Percentiles rank a stretch among this genome's conserved stretches.
Conservation (phyloP, 2,888 invertebrate genomes). For the Tinea trinotella region DNA sequence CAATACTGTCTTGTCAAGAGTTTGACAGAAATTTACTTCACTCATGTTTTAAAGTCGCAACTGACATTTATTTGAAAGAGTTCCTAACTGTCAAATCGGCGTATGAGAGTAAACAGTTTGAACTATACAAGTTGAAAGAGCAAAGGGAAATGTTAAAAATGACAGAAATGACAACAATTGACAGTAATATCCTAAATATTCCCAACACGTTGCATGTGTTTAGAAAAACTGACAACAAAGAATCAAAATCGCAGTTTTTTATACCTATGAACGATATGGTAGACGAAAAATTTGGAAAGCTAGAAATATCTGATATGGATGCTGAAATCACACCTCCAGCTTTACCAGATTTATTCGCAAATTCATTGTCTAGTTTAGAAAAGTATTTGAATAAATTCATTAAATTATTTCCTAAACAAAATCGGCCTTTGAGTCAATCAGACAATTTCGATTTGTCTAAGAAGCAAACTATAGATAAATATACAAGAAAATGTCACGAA, state of each 20-base stretch:
- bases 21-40: conserved; percentile 66
- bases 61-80: conserved; percentile 58
- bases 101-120: conserved; percentile 49
- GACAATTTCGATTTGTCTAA: conserved; percentile 55
- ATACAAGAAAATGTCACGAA: conserved; percentile 61
- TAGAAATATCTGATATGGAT: conserved; percentile 52
- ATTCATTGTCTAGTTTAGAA: conserved; percentile 42
- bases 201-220: conserved; percentile 56
- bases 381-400: conserved; percentile 52
- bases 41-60: conserved; percentile 62
- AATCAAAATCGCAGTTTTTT: conserved; percentile 64
- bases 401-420: conserved; percentile 59
- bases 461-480: conserved; percentile 60
- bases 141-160: conserved; percentile 37
- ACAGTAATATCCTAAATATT: conserved; percentile 57
- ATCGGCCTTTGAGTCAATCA: conserved; percentile 59
- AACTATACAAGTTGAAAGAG: conserved; percentile 42
- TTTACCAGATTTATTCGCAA: conserved; percentile 46
- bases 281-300: conserved; percentile 51
- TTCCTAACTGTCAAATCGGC: conserved; percentile 43
- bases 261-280: conserved; percentile 51
- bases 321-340: conserved; percentile 45
- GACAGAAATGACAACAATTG: conserved; percentile 50
- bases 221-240: conserved; percentile 54
- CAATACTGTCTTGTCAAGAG: conserved; percentile 58